phyloP scores from a whole-genome alignment of 2,888 invertebrate genomes.

The Orthosia incerta region DNA sequence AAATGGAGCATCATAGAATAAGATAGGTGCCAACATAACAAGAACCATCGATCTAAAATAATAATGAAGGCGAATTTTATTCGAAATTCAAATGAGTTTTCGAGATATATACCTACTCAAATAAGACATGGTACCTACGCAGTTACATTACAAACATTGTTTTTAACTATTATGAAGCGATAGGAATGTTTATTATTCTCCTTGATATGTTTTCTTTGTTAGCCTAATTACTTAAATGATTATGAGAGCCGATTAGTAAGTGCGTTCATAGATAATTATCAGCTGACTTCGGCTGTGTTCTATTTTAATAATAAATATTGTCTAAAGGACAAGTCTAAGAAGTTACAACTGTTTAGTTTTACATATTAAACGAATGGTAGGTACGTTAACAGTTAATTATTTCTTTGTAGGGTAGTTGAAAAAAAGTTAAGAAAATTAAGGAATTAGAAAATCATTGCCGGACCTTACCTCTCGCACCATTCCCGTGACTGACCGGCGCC shows the following conservation, averaged over 20 bases:
- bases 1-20: background rate
- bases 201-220: conserved; percentile 47
- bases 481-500: conserved; percentile 82
- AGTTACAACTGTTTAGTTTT: conserved; percentile 2
- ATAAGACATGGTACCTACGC: background rate
- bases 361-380: background rate
- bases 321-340: background rate
- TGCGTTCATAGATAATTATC: conserved; percentile 21
- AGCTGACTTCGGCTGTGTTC: conserved; percentile 13
- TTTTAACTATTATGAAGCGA: background rate
- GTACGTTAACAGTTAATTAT: background rate
- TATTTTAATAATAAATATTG: conserved; percentile 16
- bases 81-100: background rate
- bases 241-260: conserved; percentile 29
- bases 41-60: background rate
- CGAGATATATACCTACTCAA: background rate
- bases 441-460: conserved; percentile 38
- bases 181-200: conserved; percentile 28
- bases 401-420: background rate
- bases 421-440: background rate
- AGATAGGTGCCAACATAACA: background rate
- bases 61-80: no score
- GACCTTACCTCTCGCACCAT: conserved; percentile 88
- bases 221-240: conserved; percentile 52
- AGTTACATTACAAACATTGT: conserved; percentile 2